phyloP scores from a whole-genome alignment of 2,888 invertebrate species.

The Maniola hyperantus region DNA sequence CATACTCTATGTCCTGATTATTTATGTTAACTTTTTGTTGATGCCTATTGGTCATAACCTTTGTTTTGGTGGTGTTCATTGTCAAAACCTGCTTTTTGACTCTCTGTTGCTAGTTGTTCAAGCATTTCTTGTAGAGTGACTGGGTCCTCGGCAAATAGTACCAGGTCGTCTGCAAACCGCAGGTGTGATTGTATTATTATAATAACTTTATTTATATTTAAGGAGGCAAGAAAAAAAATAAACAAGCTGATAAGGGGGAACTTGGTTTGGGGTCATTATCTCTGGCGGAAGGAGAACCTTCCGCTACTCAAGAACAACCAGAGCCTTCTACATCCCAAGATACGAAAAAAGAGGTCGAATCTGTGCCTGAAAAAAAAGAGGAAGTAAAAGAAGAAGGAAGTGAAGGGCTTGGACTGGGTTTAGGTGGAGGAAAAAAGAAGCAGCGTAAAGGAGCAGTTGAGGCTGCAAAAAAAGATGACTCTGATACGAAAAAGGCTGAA shows the following conservation, averaged over 20 bases:
- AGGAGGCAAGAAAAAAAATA: constrained; percentile 50
- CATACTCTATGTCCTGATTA: no score
- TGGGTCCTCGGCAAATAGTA: no score
- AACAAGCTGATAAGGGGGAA: constrained; percentile 34
- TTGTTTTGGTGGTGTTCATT: no score
- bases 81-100: no score
- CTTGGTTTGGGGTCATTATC: constrained; percentile 22
- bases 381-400: constrained; percentile 41
- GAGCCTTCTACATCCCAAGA: constrained; percentile 18
- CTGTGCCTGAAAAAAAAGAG: constrained; percentile 21
- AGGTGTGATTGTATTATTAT: no score
- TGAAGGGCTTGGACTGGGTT: constrained; percentile 41
- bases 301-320: constrained; percentile 1
- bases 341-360: constrained; percentile 4
- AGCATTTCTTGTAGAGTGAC: no score
- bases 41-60: no score
- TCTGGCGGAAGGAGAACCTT: constrained; percentile 22
- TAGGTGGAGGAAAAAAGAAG: constrained; percentile 44
- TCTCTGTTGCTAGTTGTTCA: no score
- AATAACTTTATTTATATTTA: no score
- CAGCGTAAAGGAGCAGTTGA: constrained; percentile 39
- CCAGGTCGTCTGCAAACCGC: no score
- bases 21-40: no score
- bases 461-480: constrained; percentile 18
- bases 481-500: constrained; percentile 22